Percentiles rank a stretch among this genome's conserved stretches.
Evolutionary conservation across 2,888 invertebrate genomes (phyloP).

Genomic region (Drosophila acutilabella): DNA sequence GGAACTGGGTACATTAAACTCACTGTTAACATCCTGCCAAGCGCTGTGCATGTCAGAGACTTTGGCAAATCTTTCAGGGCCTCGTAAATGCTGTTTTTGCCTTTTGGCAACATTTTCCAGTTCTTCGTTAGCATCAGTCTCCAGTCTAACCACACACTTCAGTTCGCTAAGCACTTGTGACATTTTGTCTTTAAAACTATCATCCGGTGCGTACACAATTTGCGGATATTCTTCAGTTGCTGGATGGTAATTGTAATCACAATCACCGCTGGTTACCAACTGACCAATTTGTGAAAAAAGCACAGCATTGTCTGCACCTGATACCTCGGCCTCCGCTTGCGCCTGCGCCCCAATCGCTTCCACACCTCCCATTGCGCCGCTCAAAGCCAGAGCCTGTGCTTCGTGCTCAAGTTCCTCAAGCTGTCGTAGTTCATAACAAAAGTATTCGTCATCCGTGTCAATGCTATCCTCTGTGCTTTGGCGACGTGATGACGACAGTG

Average conservation of each 20-base stretch:
- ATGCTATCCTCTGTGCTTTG: conserved; percentile 97
- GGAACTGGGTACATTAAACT: conserved; percentile 32
- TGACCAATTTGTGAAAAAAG: conserved; percentile 84
- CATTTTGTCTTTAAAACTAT: conserved; percentile 92
- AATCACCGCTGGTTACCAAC: conserved; percentile 87
- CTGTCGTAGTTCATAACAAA: conserved; percentile 94
- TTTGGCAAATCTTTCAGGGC: conserved; percentile 67
- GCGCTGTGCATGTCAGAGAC: conserved; percentile 83
- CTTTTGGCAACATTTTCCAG: not conserved
- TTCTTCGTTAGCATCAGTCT: conserved; percentile 35
- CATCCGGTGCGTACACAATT: conserved; percentile 87
- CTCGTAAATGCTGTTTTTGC: not conserved
- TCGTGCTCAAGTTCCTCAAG: conserved; percentile 92
- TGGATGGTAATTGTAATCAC: conserved; percentile 21
- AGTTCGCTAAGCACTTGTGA: conserved; percentile 91
- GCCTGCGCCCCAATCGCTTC: no score
- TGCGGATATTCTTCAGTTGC: conserved; percentile 10
- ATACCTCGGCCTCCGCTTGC: not conserved
- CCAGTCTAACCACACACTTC: conserved; percentile 88
- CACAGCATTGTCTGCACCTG: conserved; percentile 39
- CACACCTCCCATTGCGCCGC: no score
- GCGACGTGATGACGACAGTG: conserved; percentile 93
- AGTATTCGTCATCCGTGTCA: conserved; percentile 97
- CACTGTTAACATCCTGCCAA: conserved; percentile 82
- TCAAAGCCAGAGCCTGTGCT: conserved; percentile 8